These are phyloP conservation scores for Saccostrea echinata DNA, from an alignment of 1,140 invertebrate genomes.

Conservation along the genomic window DNA sequence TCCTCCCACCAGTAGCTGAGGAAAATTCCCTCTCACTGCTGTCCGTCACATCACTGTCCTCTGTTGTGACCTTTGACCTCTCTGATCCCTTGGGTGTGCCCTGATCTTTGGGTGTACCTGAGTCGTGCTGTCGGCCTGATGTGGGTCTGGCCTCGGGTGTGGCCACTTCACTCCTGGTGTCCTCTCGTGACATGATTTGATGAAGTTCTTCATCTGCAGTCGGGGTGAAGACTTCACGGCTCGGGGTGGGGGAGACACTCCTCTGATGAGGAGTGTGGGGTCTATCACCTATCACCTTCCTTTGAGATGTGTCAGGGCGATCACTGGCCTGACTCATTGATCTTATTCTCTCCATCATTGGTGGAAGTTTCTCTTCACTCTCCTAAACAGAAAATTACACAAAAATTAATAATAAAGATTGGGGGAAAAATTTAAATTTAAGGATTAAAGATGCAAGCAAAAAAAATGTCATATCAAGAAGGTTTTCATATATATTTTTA, in stretches of 20 bases:
- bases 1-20: slow-evolving; percentile 50
- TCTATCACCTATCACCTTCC: slow-evolving; percentile 35
- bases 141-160: slow-evolving; percentile 37
- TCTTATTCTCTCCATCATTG: slow-evolving; percentile 62
- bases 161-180: slow-evolving; percentile 36
- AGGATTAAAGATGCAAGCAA: too few relatives aligned
- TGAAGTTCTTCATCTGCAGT: slow-evolving; percentile 73
- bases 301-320: slow-evolving; percentile 50
- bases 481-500: too few relatives aligned
- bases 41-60: slow-evolving; percentile 35
- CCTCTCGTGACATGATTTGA: slow-evolving; percentile 64
- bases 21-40: slow-evolving; percentile 41
- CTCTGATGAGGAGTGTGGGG: not conserved
- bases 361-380: slow-evolving; percentile 59
- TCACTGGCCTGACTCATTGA: slow-evolving; percentile 61
- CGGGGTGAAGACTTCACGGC: slow-evolving; percentile 68
- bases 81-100: slow-evolving; percentile 45
- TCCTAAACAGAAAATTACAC: slow-evolving; percentile 48
- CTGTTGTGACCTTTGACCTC: slow-evolving; percentile 52
- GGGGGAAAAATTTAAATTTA: too few relatives aligned
- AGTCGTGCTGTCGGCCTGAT: slow-evolving; percentile 17
- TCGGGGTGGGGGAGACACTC: slow-evolving; percentile 54
- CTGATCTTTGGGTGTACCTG: slow-evolving; percentile 57
- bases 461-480: too few relatives aligned
- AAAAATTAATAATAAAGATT: too few relatives aligned